These are phyloP conservation scores for Agonum fuliginosum DNA, from an alignment of 2,888 invertebrate genomes.

Conservation along the genomic window DNA sequence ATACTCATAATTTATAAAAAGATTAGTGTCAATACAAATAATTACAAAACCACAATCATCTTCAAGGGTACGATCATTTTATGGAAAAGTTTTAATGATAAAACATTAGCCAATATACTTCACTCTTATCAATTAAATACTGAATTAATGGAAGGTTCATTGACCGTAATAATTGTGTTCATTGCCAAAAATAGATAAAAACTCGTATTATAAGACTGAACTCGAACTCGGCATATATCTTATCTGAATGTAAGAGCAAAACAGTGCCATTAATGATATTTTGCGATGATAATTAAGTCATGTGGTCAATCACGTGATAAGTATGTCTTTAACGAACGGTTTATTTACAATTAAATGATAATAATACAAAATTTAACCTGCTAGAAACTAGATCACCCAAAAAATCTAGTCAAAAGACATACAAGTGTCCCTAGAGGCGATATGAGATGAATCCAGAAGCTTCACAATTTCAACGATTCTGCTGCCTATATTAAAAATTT, in stretches of 20 bases:
- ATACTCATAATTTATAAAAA: neutral
- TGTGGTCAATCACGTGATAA: slow-evolving; percentile 1
- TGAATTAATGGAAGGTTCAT: slow-evolving; percentile 23
- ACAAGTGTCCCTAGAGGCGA: too few relatives aligned
- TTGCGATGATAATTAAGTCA: neutral
- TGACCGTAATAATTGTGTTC: slow-evolving; percentile 10
- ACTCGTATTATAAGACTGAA: neutral
- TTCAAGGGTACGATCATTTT: neutral
- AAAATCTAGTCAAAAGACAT: too few relatives aligned
- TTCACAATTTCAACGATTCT: too few relatives aligned
- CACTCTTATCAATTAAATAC: slow-evolving; percentile 39
- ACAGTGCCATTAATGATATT: slow-evolving; percentile 42
- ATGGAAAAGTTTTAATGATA: slow-evolving; percentile 44
- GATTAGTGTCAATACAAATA: neutral
- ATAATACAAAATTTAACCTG: too few relatives aligned
- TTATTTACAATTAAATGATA: neutral
- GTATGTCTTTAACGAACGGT: neutral
- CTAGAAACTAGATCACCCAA: too few relatives aligned
- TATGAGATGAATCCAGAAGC: too few relatives aligned
- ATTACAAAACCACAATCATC: neutral
- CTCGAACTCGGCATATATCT: neutral
- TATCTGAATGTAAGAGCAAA: neutral
- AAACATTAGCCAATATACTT: slow-evolving; percentile 22
- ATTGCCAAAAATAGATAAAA: slow-evolving; percentile 52
- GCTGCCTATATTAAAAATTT: too few relatives aligned